These are phyloP conservation scores for Troilus luridus DNA, from an alignment of 2,888 invertebrate species.

Conservation along the genomic window DNA sequence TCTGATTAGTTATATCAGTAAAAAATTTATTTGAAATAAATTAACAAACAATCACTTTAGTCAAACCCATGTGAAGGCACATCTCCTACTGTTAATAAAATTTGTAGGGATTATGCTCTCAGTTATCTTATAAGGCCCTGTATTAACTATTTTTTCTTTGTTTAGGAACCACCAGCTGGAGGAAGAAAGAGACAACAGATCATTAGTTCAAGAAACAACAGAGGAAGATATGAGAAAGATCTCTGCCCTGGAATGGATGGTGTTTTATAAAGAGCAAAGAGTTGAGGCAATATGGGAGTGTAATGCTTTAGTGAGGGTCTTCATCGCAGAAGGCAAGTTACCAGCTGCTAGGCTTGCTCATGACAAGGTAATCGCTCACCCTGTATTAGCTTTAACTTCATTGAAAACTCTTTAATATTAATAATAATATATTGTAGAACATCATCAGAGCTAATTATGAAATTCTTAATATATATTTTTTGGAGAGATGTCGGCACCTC, in stretches of 20 bases:
- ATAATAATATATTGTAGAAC: too few relatives aligned
- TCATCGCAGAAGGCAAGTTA: conserved; percentile 85
- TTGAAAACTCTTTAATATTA: background rate
- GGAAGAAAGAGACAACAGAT: background rate
- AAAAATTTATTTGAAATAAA: too few relatives aligned
- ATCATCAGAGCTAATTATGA: too few relatives aligned
- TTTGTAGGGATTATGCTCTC: too few relatives aligned
- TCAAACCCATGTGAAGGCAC: too few relatives aligned
- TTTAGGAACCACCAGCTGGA: conserved; percentile 47
- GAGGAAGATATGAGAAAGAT: conserved; percentile 81
- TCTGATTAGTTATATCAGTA: too few relatives aligned
- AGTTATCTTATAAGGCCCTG: too few relatives aligned
- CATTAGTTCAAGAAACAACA: conserved; percentile 71
- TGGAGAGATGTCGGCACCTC: too few relatives aligned
- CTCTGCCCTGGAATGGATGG: conserved; percentile 88
- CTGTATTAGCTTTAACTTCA: background rate
- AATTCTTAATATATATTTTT: too few relatives aligned
- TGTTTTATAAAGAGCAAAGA: conserved; percentile 83
- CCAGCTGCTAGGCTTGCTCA: conserved; percentile 86
- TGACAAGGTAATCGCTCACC: conserved; percentile 71
- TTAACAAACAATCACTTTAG: too few relatives aligned
- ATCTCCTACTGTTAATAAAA: too few relatives aligned
- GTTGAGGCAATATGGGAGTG: conserved; percentile 88
- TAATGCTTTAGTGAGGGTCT: conserved; percentile 90
- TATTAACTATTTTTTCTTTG: background rate